phyloP scores from a whole-genome alignment of 2,888 invertebrate genomes.

The Melinaea marsaeus region DNA sequence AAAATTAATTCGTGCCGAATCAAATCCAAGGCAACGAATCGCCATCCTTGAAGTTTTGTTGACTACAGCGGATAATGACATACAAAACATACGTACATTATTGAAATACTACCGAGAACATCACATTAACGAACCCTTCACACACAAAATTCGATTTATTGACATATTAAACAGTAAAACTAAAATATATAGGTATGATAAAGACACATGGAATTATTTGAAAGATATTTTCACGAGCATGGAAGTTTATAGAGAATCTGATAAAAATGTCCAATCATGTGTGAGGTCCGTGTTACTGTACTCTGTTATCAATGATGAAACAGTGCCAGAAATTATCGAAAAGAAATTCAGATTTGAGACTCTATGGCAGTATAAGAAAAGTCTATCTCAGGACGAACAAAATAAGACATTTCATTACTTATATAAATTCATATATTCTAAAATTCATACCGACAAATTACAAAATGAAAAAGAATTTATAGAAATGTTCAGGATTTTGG shows the following conservation, averaged over 20 bases:
- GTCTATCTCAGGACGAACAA: slow-evolving; percentile 42
- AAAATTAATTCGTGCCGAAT: slow-evolving; percentile 49
- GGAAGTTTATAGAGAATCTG: slow-evolving; percentile 45
- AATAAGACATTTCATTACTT: slow-evolving; percentile 51
- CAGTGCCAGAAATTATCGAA: slow-evolving; percentile 47
- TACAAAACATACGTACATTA: slow-evolving; percentile 41
- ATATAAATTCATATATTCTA: slow-evolving; percentile 35
- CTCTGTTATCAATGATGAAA: slow-evolving; percentile 40
- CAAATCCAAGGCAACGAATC: slow-evolving; percentile 44
- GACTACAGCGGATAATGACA: slow-evolving; percentile 39
- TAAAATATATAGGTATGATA: slow-evolving; percentile 41
- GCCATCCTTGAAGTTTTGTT: slow-evolving; percentile 47
- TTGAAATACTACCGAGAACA: slow-evolving; percentile 46
- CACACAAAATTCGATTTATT: slow-evolving; percentile 43
- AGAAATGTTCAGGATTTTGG: slow-evolving; percentile 33
- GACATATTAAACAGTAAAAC: slow-evolving; percentile 39
- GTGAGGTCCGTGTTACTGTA: slow-evolving; percentile 45
- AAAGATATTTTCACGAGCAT: slow-evolving; percentile 47
- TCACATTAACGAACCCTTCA: slow-evolving; percentile 46
- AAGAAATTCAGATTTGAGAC: slow-evolving; percentile 43
- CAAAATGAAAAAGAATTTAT: slow-evolving; percentile 37
- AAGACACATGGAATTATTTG: slow-evolving; percentile 50
- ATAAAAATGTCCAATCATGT: slow-evolving; percentile 47
- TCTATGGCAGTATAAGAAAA: slow-evolving; percentile 38
- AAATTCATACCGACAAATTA: slow-evolving; percentile 37